Percentiles rank a stretch among this genome's conserved stretches.
Conservation (phyloP, 2,888 invertebrate genomes). For the Nemoura dubitans region DNA sequence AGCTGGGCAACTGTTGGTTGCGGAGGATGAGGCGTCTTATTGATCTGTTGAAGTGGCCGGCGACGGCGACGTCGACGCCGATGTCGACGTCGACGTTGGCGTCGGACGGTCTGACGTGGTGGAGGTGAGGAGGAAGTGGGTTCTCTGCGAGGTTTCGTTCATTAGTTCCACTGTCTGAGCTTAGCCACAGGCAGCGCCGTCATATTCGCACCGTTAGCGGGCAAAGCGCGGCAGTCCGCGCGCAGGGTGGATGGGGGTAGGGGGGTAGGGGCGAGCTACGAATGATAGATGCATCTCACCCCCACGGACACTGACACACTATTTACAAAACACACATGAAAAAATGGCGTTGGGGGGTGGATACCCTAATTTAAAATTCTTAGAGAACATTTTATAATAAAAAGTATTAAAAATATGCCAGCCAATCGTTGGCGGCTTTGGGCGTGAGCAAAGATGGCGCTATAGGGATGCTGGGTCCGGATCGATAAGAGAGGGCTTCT, state of each 20-base stretch:
- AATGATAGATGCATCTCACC: slow-evolving; percentile 34
- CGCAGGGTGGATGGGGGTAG: not conserved
- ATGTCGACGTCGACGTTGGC: not conserved
- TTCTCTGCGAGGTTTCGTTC: slow-evolving; percentile 10
- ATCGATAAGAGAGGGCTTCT: slow-evolving; percentile 40
- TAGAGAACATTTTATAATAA: slow-evolving; percentile 25
- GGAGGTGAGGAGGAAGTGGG: slow-evolving; percentile 28
- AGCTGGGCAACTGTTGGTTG: not conserved
- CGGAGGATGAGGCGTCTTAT: not conserved
- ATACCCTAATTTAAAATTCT: slow-evolving; percentile 37
- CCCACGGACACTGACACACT: slow-evolving; percentile 33
- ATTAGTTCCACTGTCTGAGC: slow-evolving; percentile 39
- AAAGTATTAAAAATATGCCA: slow-evolving; percentile 37
- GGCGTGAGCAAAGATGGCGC: slow-evolving; percentile 41
- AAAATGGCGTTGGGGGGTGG: slow-evolving; percentile 37
- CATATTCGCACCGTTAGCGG: not conserved
- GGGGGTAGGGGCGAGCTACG: not conserved
- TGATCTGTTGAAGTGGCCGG: not conserved
- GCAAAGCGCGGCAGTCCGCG: not conserved
- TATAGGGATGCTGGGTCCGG: slow-evolving; percentile 38
- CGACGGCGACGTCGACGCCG: not conserved
- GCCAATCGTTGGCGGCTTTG: slow-evolving; percentile 26
- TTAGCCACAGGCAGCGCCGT: slow-evolving; percentile 30
- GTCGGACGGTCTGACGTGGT: not conserved
- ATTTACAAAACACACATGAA: slow-evolving; percentile 35